Base-by-base conservation (phyloP, 1,140 invertebrate genomes). In the Drosophila ficusphila region DNA sequence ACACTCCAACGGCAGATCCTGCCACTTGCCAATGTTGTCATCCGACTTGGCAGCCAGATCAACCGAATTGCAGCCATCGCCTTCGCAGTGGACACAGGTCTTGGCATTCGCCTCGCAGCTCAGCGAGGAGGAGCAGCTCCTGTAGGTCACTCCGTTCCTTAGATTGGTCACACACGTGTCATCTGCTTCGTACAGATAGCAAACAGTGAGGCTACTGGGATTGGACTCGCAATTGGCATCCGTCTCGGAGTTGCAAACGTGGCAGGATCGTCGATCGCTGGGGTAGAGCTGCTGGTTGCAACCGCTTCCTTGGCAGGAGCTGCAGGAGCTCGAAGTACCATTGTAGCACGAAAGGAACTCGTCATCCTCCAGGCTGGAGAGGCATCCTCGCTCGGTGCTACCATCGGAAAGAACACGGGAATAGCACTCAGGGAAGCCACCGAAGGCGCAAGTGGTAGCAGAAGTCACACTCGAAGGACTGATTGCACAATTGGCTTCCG, bases 1-100 rank as follows among this genome's bases (percentile, higher is more conserved):
- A 41, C 90, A 91, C 21, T 14, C 73, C n/a, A 91, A 46, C 0
- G 90, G 90, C 11, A 91, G 61, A 31, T 91, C 90, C 47, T 91
- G 90, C 90, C 90, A 91, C 60, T 79, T 90, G 34, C 90, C 90
- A 9, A 27, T 56, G 4, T 91, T 91, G 41, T 91, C 76, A 39
- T 91, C 90, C 5, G 64, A 39, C 9, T 34, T 54, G 1, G 21
- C 48, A 0, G 53, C 49, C 27, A 91, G 33, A 38, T 91, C 85
- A 1, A 64, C 57, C 12, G 65, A 44, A 21, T 91, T 91, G 47
- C 90, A 91, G 36, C 79, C 90, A 16, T 89, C 67, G 11, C 73
- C 79, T 2, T 49, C 34, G 53, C 90, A 91, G 44, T 67, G 21
- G 4, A 71, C 69, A 31, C 90, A 91, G 9, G 29, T 73, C 56